These are phyloP conservation scores for Heliconius himera DNA, from an alignment of 1,140 invertebrate species.

Conservation along the genomic window DNA sequence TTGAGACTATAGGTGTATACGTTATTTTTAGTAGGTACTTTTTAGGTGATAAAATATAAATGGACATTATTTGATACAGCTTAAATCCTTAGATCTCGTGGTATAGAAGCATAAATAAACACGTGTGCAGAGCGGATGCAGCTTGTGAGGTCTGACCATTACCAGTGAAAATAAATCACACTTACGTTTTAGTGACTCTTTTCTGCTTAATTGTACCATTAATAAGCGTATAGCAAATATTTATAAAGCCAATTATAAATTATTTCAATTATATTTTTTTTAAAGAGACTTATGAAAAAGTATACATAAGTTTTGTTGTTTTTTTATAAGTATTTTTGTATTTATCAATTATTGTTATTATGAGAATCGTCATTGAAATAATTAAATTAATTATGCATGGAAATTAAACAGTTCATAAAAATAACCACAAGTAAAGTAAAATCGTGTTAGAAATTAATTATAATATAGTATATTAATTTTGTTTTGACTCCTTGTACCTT, in stretches of 20 bases:
- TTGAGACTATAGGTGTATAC: no score
- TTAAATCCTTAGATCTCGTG: conserved; percentile 15
- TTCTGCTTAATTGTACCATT: neutral
- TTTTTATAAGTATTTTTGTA: no score
- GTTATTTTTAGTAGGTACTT: neutral
- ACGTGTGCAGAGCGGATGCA: conserved; percentile 35
- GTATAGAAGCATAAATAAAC: conserved; percentile 34
- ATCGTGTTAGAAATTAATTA: no score
- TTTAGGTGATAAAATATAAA: neutral
- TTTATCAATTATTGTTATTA: no score
- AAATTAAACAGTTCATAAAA: no score
- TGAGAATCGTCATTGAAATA: no score
- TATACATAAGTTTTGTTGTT: neutral
- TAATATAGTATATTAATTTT: no score
- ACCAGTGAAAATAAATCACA: conserved; percentile 33
- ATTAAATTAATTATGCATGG: no score
- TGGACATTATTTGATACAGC: neutral
- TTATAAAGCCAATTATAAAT: neutral
- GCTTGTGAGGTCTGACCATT: conserved; percentile 39
- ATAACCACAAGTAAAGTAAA: no score
- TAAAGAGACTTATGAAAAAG: neutral
- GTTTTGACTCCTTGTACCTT: no score
- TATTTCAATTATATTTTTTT: neutral
- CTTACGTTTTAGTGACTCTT: conserved; percentile 6
- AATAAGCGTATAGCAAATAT: neutral